Conservation (phyloP, 2,113 vertebrate genomes). For the Montifringilla adamsi region DNA sequence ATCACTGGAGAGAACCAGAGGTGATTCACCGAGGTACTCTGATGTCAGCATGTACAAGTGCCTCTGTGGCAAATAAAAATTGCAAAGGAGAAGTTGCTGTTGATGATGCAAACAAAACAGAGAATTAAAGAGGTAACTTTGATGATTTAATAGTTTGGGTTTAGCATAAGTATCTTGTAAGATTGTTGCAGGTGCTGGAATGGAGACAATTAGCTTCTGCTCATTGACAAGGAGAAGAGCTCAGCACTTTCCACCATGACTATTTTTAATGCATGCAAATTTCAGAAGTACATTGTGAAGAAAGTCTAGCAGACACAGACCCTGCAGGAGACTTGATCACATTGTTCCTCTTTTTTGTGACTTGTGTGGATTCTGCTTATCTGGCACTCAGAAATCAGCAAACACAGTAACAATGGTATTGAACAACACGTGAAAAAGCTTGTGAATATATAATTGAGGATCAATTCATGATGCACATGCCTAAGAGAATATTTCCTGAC, state of each 20-base stretch:
- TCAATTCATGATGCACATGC: background rate
- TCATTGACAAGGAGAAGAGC: background rate
- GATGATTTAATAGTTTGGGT: constrained; percentile 1
- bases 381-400: background rate
- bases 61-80: background rate
- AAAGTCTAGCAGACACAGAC: background rate
- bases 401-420: background rate
- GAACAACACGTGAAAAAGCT: background rate
- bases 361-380: background rate
- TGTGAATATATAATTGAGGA: background rate
- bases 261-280: background rate
- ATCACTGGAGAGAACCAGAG: background rate
- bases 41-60: background rate
- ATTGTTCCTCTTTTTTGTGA: background rate
- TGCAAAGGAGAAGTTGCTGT: background rate
- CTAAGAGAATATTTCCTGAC: background rate
- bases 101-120: constrained; percentile 10
- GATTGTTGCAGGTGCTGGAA: background rate
- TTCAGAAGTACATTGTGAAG: background rate
- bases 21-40: background rate
- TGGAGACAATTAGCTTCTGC: background rate
- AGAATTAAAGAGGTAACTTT: background rate
- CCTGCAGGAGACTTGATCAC: background rate
- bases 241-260: background rate
- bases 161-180: background rate